Percentiles rank a stretch among this genome's conserved stretches.
Conservation (phyloP, 2,797 vertebrate genomes). For the Atherinosoma microstoma region DNA sequence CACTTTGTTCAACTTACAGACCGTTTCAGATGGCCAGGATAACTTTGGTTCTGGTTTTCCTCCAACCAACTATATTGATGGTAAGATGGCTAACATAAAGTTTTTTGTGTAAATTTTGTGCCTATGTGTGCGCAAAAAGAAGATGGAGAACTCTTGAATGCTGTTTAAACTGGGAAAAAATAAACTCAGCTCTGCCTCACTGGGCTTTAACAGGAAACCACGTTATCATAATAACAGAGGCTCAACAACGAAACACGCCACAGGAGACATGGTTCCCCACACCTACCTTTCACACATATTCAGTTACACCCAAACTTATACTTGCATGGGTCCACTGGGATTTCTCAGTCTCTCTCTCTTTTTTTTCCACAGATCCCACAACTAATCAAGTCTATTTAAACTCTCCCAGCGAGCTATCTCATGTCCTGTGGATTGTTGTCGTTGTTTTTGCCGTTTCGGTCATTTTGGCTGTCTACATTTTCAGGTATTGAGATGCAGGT, state of each 20-base stretch:
- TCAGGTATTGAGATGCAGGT: conserved; percentile 69
- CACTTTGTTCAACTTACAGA: conserved; percentile 29
- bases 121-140: background rate
- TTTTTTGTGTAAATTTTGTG: conserved; percentile 2
- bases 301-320: conserved; percentile 28
- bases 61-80: rapidly evolving
- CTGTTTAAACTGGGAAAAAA: conserved; percentile 33
- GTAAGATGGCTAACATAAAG: conserved; percentile 34
- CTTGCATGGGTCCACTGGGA: background rate
- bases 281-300: conserved; percentile 20
- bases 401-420: background rate
- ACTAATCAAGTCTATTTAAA: background rate
- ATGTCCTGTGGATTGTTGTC: conserved; percentile 57
- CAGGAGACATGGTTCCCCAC: conserved; percentile 67
- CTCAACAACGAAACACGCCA: conserved; percentile 50
- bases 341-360: conserved; percentile 10
- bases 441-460: conserved; percentile 32
- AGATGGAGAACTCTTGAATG: conserved; percentile 22
- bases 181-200: conserved; percentile 31
- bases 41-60: conserved; percentile 36
- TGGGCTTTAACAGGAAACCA: conserved; percentile 68
- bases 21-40: rapidly evolving
- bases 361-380: conserved; percentile 8
- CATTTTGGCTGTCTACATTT: conserved; percentile 55
- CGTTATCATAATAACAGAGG: conserved; percentile 61